Conservation (phyloP, 2,113 vertebrate genomes). For the Grammomys dolichurus region DNA sequence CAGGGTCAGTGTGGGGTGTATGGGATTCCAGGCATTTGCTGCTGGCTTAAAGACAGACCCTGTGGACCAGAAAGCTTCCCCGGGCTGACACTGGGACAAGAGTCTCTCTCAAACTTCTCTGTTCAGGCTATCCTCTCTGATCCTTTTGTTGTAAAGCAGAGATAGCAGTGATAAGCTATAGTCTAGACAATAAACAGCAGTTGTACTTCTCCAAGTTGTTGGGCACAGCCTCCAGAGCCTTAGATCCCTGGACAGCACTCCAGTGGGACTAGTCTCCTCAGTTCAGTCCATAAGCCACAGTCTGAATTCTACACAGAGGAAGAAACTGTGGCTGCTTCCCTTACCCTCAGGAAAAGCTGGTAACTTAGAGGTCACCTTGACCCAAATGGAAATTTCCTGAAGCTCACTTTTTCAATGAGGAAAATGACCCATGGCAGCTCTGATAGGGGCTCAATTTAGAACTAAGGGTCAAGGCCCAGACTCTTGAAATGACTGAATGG, state of each 20-base stretch:
- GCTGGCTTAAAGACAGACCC: neutral
- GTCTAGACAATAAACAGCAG: neutral
- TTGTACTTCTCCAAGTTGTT: neutral
- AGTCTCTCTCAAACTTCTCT: no score
- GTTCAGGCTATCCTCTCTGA: neutral
- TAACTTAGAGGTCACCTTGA: neutral
- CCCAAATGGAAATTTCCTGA: neutral
- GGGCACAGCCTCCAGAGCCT: neutral
- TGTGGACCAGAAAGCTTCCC: neutral
- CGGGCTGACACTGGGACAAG: neutral
- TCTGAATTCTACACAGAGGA: neutral
- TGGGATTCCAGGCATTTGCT: neutral
- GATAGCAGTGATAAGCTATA: neutral
- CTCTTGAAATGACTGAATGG: constrained; percentile 28
- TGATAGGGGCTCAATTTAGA: neutral
- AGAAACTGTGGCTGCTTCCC: neutral
- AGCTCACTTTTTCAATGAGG: neutral
- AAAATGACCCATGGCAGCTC: neutral
- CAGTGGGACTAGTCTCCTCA: neutral
- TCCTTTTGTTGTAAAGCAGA: neutral
- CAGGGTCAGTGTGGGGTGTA: no score
- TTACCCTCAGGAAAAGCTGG: neutral
- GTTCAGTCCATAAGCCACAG: neutral
- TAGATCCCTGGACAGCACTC: neutral
- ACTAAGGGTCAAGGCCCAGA: neutral